A percentile compares a stretch with the other conserved stretches of the same genome.
phyloP scores from a whole-genome alignment of 2,113 vertebrate species.

The Anser brachyrhynchus region DNA sequence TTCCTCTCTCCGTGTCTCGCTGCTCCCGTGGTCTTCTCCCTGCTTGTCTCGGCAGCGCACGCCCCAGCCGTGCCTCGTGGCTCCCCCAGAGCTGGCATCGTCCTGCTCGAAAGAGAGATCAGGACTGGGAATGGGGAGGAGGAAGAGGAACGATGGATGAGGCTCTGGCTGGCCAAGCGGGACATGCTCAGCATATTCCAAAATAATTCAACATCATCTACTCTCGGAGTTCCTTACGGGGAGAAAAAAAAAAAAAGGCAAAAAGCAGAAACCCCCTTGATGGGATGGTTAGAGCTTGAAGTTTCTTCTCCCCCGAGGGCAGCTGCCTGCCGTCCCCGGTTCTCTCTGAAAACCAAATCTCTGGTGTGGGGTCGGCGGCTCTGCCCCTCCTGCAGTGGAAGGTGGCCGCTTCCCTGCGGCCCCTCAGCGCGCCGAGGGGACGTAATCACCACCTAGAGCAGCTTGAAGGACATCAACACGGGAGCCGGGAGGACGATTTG shows the following conservation, averaged over 20 bases:
- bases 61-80: background rate
- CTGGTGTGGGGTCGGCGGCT: background rate
- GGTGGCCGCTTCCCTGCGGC: background rate
- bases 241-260: background rate
- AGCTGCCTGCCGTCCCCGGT: background rate
- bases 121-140: background rate
- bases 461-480: conserved; percentile 49
- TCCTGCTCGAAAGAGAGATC: conserved; percentile 64
- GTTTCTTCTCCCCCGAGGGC: conserved; percentile 41
- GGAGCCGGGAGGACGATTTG: conserved; percentile 43
- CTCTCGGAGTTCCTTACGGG: background rate
- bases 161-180: conserved; percentile 53
- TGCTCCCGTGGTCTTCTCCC: background rate
- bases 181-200: conserved; percentile 61
- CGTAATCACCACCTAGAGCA: background rate
- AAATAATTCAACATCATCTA: conserved; percentile 55
- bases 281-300: background rate
- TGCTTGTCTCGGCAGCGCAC: accelerated
- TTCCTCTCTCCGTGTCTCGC: accelerated
- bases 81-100: conserved; percentile 11
- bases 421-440: background rate
- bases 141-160: conserved; percentile 69
- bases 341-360: conserved; percentile 38
- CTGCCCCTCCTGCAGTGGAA: background rate
- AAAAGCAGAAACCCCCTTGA: background rate